phyloP scores from a whole-genome alignment of 2,113 vertebrate genomes.

The Gopherus evgoodei region DNA sequence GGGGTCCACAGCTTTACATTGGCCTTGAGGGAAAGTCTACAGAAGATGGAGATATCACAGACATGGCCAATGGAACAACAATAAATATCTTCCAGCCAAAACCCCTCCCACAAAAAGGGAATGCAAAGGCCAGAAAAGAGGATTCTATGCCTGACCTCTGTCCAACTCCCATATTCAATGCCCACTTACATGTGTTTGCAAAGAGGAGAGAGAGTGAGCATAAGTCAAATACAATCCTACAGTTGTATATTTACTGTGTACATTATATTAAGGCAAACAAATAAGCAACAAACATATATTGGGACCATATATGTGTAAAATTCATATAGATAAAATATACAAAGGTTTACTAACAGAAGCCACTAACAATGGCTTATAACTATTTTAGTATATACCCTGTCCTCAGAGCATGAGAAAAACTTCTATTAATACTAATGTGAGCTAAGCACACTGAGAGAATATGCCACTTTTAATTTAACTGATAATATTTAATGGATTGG shows the following conservation, averaged over 20 bases:
- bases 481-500: slow-evolving; percentile 18
- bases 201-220: neutral
- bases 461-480: slow-evolving; percentile 39
- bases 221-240: neutral
- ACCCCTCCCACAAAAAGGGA: neutral
- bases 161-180: neutral
- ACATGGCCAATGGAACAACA: neutral
- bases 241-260: neutral
- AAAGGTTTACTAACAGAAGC: neutral
- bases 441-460: neutral
- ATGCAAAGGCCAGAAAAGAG: neutral
- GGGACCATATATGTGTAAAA: neutral
- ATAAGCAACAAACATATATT: neutral
- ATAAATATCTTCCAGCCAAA: neutral
- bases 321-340: neutral
- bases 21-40: neutral
- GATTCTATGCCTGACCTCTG: too few relatives aligned
- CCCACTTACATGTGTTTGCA: neutral
- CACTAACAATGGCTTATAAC: neutral
- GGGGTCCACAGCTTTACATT: neutral
- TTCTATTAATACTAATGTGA: neutral
- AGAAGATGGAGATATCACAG: neutral
- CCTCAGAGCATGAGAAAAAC: neutral
- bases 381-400: neutral
- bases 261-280: neutral